Conservation (phyloP, 1,140 invertebrate genomes). For the Gonioctena quinquepunctata region DNA sequence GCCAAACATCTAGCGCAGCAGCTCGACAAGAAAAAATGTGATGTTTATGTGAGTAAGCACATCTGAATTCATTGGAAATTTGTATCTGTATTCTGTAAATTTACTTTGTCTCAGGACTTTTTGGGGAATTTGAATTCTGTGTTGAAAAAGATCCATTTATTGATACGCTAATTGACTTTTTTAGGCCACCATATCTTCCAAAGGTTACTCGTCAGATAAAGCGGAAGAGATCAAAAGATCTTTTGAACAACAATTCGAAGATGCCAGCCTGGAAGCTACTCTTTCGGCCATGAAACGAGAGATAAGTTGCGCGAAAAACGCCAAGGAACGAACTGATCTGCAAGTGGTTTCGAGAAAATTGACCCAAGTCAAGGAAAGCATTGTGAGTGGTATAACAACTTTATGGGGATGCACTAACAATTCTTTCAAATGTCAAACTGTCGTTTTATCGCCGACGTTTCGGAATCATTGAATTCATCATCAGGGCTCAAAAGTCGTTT, state of each 20-base stretch:
- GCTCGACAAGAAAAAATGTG: constrained; percentile 11
- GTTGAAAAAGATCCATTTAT: too few relatives aligned
- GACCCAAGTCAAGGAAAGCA: constrained; percentile 12
- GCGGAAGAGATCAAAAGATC: background rate
- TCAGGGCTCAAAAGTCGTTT: background rate
- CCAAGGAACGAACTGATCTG: background rate
- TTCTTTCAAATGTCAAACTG: background rate
- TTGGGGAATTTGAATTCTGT: background rate
- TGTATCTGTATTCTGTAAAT: too few relatives aligned
- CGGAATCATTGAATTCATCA: background rate
- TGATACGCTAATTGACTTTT: too few relatives aligned
- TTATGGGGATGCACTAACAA: background rate
- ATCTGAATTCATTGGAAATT: too few relatives aligned
- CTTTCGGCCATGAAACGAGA: constrained; percentile 7
- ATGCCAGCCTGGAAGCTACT: background rate
- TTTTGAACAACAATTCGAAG: constrained; percentile 14
- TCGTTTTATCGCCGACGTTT: background rate
- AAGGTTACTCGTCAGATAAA: background rate
- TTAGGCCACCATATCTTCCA: background rate
- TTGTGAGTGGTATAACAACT: constrained; percentile 17
- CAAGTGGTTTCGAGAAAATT: constrained; percentile 10
- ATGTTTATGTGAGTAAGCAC: constrained; percentile 8
- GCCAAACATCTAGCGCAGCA: constrained; percentile 7
- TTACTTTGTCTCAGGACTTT: too few relatives aligned
- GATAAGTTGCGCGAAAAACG: constrained; percentile 8